These are phyloP conservation scores for Bugula neritina DNA, from an alignment of 2,888 invertebrate species.

Conservation along the genomic window DNA sequence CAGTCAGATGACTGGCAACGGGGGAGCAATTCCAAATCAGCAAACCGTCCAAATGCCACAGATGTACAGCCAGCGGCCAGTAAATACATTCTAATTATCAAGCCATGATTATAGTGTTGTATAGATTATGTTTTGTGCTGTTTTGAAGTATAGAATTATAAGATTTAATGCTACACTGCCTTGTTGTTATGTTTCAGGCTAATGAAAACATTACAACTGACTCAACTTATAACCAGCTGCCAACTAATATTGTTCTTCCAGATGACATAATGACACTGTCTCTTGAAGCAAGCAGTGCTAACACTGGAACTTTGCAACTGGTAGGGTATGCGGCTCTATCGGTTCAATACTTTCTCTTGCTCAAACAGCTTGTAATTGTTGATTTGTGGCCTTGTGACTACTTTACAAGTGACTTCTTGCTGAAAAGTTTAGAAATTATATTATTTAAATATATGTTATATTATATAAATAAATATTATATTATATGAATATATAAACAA, in stretches of 20 bases:
- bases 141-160: neutral
- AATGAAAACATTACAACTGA: neutral
- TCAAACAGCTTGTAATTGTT: too few relatives aligned
- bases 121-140: neutral
- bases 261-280: constrained; percentile 46
- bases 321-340: too few relatives aligned
- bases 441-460: too few relatives aligned
- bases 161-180: neutral
- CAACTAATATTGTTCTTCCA: constrained; percentile 39
- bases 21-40: neutral
- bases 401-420: too few relatives aligned
- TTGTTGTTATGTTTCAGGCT: neutral
- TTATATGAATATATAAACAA: too few relatives aligned
- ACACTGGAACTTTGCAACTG: constrained; percentile 1
- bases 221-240: neutral
- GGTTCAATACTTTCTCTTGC: too few relatives aligned
- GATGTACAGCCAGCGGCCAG: neutral
- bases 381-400: too few relatives aligned
- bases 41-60: neutral
- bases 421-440: too few relatives aligned
- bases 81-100: neutral
- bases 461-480: too few relatives aligned
- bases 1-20: neutral
- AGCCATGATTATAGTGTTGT: neutral
- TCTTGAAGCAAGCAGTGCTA: constrained; percentile 24